Conservation (phyloP, 2,797 vertebrate genomes). For the Gallinago solitaria region DNA sequence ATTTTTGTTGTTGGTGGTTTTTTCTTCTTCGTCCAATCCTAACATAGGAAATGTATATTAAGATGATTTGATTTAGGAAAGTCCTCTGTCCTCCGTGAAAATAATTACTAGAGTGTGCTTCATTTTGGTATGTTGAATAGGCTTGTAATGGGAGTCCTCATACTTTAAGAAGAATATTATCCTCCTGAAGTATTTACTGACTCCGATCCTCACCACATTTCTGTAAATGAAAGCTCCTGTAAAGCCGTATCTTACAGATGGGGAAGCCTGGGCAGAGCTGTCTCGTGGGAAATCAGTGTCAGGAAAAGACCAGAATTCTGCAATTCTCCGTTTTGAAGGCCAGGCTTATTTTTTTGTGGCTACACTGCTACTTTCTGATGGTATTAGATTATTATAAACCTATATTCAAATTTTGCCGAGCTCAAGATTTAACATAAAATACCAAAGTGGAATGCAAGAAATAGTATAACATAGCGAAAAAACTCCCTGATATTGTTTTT, state of each 20-base stretch:
- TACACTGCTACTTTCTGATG: background rate
- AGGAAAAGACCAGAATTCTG: background rate
- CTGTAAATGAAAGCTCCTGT: background rate
- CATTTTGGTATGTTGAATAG: background rate
- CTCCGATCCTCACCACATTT: background rate
- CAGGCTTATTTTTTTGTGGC: background rate
- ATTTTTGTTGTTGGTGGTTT: background rate
- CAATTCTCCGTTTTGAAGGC: background rate
- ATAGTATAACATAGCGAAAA: background rate
- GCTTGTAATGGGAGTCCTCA: background rate
- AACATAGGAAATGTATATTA: background rate
- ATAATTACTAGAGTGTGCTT: background rate
- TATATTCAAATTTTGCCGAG: background rate
- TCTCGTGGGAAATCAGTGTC: background rate
- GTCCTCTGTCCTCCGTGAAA: background rate
- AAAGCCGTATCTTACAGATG: background rate
- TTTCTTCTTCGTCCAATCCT: background rate
- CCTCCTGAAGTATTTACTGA: background rate
- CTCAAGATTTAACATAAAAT: background rate
- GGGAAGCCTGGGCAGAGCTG: background rate
- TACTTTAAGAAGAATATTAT: background rate
- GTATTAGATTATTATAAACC: background rate
- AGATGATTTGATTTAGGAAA: slow-evolving; percentile 8
- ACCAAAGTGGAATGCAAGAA: background rate
- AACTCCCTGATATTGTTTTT: background rate